Evolutionary conservation across 2,797 vertebrate genomes (phyloP).

Genomic region (Merluccius polli): DNA sequence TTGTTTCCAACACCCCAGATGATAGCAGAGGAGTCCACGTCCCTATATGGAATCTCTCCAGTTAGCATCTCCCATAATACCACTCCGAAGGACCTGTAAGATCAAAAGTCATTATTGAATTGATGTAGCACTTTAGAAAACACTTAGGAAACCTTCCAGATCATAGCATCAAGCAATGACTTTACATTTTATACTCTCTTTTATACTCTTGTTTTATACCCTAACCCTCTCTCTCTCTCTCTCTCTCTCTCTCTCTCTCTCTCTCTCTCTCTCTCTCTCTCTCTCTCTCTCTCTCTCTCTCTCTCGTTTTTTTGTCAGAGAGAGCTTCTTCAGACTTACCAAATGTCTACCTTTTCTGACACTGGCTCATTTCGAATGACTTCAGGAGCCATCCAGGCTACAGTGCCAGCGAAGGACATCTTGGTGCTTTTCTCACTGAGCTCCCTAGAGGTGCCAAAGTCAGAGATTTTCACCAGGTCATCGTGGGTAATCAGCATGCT

Average conservation of each 20-base stretch:
- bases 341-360: slow-evolving; percentile 97
- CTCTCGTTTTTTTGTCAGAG: neutral
- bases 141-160: neutral
- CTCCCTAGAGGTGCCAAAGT: slow-evolving; percentile 96
- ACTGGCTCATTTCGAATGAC: slow-evolving; percentile 96
- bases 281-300: no score
- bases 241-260: neutral
- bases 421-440: slow-evolving; percentile 97
- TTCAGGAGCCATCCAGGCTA: slow-evolving; percentile 98
- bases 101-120: slow-evolving; percentile 11
- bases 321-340: slow-evolving; percentile 65
- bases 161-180: neutral
- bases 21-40: slow-evolving; percentile 95
- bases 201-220: neutral
- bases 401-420: slow-evolving; percentile 96
- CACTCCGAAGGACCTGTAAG: slow-evolving; percentile 90
- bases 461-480: slow-evolving; percentile 96
- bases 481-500: slow-evolving; percentile 98
- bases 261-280: no score
- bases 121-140: neutral
- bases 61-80: slow-evolving; percentile 96
- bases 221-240: neutral
- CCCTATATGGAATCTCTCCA: slow-evolving; percentile 94
- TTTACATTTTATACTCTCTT: neutral
- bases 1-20: slow-evolving; percentile 99